phyloP scores from a whole-genome alignment of 2,113 vertebrate genomes.

The Sturnira hondurensis region DNA sequence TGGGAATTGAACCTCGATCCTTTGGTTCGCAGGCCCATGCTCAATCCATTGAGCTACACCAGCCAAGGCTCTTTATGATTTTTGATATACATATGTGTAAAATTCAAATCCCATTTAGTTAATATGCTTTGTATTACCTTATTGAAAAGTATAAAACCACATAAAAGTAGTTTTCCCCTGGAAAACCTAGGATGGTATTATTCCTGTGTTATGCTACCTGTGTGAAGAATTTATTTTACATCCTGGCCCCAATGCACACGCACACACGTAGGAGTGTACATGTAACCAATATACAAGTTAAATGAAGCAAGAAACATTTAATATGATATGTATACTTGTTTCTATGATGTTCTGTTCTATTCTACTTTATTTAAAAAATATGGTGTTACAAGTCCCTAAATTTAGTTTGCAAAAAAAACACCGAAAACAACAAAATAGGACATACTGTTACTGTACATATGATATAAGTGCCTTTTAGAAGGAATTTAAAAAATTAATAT shows the following conservation, averaged over 20 bases:
- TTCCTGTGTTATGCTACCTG: neutral
- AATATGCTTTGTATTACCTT: neutral
- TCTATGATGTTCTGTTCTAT: neutral
- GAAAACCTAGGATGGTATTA: neutral
- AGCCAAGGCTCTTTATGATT: neutral
- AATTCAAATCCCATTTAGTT: neutral
- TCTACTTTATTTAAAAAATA: neutral
- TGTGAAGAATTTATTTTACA: constrained; percentile 2
- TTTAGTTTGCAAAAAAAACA: neutral
- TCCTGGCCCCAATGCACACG: neutral
- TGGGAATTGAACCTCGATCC: too few relatives aligned
- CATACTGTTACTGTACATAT: neutral
- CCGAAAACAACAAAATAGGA: neutral
- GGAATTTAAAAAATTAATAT: neutral
- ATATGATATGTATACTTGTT: neutral
- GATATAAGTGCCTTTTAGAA: neutral
- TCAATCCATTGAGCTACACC: too few relatives aligned
- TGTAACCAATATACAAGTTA: neutral
- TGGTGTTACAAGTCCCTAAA: neutral
- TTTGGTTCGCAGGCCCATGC: too few relatives aligned
- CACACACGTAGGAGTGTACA: neutral
- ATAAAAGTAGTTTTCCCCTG: neutral
- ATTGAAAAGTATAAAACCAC: neutral
- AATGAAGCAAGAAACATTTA: neutral
- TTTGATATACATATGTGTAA: neutral